A percentile compares a stretch with the other conserved stretches of the same genome.
These are phyloP conservation scores for Phymatocera aterrima DNA, from an alignment of 2,888 invertebrate genomes.

Conservation along the genomic window DNA sequence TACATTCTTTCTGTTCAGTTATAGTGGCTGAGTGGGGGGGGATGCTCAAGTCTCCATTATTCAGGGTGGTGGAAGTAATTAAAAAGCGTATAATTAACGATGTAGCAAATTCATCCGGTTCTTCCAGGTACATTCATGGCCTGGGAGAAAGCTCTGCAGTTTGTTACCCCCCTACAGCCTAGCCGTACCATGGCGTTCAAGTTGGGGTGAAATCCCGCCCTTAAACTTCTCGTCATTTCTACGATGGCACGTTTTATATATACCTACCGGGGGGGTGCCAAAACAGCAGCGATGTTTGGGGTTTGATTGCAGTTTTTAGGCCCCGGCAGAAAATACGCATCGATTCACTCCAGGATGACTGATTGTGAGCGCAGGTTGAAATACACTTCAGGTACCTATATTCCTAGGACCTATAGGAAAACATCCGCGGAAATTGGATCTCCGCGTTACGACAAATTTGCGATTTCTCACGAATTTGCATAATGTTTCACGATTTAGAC, in stretches of 20 bases:
- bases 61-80: not conserved
- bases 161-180: not conserved
- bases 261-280: slow-evolving; percentile 43
- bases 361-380: not conserved
- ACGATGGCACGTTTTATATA: slow-evolving; percentile 29
- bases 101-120: not conserved
- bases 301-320: slow-evolving; percentile 55
- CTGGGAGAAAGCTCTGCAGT: not conserved
- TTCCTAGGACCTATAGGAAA: too few relatives aligned
- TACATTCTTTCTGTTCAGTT: not conserved
- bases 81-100: not conserved
- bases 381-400: not conserved
- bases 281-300: slow-evolving; percentile 49
- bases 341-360: slow-evolving; percentile 5
- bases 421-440: too few relatives aligned
- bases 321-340: not conserved
- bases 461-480: too few relatives aligned
- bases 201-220: slow-evolving; percentile 25
- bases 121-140: not conserved
- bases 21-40: not conserved
- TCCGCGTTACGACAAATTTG: too few relatives aligned
- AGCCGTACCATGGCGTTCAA: not conserved
- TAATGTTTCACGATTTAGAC: too few relatives aligned
- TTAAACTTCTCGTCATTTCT: not conserved
- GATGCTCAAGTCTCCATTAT: not conserved